phyloP scores from a whole-genome alignment of 2,888 invertebrate genomes.

The Charanyca ferruginea region DNA sequence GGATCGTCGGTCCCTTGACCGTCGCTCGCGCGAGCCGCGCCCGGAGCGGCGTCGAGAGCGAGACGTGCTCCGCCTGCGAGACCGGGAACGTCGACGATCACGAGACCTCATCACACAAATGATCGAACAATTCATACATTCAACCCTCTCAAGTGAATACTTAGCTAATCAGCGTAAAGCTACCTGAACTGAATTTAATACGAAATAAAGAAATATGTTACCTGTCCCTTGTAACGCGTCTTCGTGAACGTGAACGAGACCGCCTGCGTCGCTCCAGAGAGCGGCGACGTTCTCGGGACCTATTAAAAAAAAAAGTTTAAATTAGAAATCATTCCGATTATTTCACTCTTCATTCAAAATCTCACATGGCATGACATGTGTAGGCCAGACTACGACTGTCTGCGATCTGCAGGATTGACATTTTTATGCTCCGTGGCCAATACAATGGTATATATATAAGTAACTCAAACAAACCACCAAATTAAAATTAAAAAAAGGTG shows the following conservation, averaged over 20 bases:
- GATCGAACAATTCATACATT: constrained; percentile 48
- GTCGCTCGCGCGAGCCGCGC: constrained; percentile 82
- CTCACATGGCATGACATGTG: neutral
- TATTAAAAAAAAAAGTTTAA: constrained; percentile 46
- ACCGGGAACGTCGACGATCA: constrained; percentile 85
- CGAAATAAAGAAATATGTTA: constrained; percentile 67
- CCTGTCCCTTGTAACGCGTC: constrained; percentile 89
- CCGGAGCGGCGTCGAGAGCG: constrained; percentile 83
- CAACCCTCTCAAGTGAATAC: constrained; percentile 61
- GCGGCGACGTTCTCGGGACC: constrained; percentile 89
- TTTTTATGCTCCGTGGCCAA: neutral
- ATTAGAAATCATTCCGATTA: neutral
- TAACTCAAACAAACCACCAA: neutral
- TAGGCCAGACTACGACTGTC: neutral
- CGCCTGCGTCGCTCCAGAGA: constrained; percentile 88
- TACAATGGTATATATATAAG: constrained; percentile 6
- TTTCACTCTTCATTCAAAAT: neutral
- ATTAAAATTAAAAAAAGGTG: constrained; percentile 3
- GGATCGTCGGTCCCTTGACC: constrained; percentile 83
- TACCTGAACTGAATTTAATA: constrained; percentile 5
- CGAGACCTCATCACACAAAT: constrained; percentile 75
- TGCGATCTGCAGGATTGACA: neutral
- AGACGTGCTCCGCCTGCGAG: constrained; percentile 78
- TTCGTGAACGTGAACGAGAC: constrained; percentile 87
- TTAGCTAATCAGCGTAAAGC: constrained; percentile 23